These are phyloP conservation scores for Atta texana DNA, from an alignment of 1,140 invertebrate species.

Conservation along the genomic window DNA sequence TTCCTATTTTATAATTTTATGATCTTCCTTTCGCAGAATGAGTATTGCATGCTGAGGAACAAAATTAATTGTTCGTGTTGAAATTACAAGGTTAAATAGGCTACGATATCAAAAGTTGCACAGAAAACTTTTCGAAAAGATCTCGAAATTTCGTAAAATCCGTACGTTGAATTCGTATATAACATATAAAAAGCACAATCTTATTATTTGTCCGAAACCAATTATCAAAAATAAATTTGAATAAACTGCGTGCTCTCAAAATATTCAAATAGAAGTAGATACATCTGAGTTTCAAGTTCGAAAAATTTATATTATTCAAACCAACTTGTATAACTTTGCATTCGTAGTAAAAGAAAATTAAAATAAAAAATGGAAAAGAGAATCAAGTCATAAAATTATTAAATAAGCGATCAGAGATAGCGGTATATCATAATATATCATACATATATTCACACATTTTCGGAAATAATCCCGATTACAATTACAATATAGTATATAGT, in stretches of 20 bases:
- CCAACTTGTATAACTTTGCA: neutral
- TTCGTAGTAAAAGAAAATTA: neutral
- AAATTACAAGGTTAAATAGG: neutral
- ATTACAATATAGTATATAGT: neutral
- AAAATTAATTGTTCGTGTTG: conserved; percentile 4
- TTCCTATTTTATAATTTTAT: neutral
- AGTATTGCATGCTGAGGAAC: neutral
- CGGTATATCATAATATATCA: neutral
- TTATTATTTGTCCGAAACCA: neutral
- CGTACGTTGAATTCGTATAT: neutral
- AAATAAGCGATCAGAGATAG: conserved; percentile 29
- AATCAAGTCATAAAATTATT: conserved; percentile 30
- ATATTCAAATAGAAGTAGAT: conserved; percentile 23
- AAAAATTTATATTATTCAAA: neutral
- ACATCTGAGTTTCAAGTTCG: neutral
- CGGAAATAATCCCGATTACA: neutral
- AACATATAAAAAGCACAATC: neutral
- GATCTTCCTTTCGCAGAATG: neutral
- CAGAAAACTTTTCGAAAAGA: neutral
- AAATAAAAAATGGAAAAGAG: conserved; percentile 54
- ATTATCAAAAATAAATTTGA: conserved; percentile 10
- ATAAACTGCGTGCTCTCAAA: neutral
- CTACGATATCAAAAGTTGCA: neutral
- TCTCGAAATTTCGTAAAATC: conserved; percentile 1
- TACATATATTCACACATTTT: conserved; percentile 12